These are phyloP conservation scores for Sus cebifrons DNA, from an alignment of 2,797 vertebrate genomes.

Conservation along the genomic window DNA sequence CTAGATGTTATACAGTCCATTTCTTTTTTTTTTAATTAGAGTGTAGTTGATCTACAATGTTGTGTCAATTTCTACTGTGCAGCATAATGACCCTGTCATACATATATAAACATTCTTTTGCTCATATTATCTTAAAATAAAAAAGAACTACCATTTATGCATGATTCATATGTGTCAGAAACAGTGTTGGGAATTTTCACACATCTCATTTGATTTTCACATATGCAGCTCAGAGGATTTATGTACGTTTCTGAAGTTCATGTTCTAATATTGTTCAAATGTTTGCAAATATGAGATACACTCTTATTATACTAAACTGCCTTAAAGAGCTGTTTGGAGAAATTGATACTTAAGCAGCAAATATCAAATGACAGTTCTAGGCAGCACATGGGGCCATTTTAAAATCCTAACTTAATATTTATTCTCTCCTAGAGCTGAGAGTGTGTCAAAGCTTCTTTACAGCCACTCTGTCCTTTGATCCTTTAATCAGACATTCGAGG, in stretches of 20 bases:
- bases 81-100: too few relatives aligned
- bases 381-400: not conserved
- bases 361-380: not conserved
- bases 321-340: not conserved
- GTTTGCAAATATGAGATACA: not conserved
- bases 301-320: not conserved
- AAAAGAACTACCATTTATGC: not conserved
- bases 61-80: too few relatives aligned
- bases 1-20: not conserved
- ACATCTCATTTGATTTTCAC: constrained; percentile 37
- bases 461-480: not conserved
- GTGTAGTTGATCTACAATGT: too few relatives aligned
- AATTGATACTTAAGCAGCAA: not conserved
- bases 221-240: constrained; percentile 1
- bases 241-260: not conserved
- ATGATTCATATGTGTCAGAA: not conserved
- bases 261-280: constrained; percentile 16
- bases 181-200: constrained; percentile 38
- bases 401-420: constrained; percentile 30
- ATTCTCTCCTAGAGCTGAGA: not conserved
- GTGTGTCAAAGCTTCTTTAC: not conserved
- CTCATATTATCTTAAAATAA: not conserved
- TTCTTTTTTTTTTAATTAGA: not conserved
- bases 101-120: too few relatives aligned
- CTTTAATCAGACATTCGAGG: not conserved